Evolutionary conservation across 1,140 invertebrate species (phyloP), one percentile per base, ranked within the genome.

Genomic region (Euura lappo): DNA sequence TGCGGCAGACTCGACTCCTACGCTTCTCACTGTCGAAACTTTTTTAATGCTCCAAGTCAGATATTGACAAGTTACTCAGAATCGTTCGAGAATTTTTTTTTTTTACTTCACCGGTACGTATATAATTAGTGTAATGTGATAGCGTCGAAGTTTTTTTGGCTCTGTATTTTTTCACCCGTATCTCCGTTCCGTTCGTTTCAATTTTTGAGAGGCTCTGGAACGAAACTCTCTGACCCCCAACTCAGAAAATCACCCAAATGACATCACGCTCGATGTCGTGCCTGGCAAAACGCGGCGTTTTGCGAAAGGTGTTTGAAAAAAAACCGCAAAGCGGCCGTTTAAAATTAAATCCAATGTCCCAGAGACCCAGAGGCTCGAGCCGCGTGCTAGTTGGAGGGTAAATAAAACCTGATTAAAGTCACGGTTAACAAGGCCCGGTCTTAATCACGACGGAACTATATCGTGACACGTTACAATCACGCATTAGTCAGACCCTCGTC

Each of bases 371-470:
- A 8, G 51, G 51, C 51, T 28, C 10, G 5, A n/a, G 8, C 3
- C 6, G 51, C 6, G 10, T 60, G 51, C 51, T 3, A n/a, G 51
- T 6, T 3, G 51, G 13, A 11, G 51, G 51, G 51, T 60, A 6
- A 60, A 60, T 60, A 60, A 60, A 60, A 60, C 13, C 51, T 6
- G 51, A 60, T 60, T 11, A 60, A 60, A 60, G 51, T 60, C 51
- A 60, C 51, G 51, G 51, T 60, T 60, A 60, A 60, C 51, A 60
- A 60, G 10, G 51, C 51, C 51, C 13, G 51, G 51, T 60, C 51
- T 60, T 60, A 60, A 60, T 60, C 51, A 60, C 51, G 10, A 60
- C 51, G 51, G 51, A 60, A 60, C 51, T 60, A n/a, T 60, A 60
- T 60, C 51, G 51, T 60, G 51, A 60, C 51, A 60, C 51, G 51